phyloP scores from a whole-genome alignment of 2,888 invertebrate species.

The Griposia aprilina region DNA sequence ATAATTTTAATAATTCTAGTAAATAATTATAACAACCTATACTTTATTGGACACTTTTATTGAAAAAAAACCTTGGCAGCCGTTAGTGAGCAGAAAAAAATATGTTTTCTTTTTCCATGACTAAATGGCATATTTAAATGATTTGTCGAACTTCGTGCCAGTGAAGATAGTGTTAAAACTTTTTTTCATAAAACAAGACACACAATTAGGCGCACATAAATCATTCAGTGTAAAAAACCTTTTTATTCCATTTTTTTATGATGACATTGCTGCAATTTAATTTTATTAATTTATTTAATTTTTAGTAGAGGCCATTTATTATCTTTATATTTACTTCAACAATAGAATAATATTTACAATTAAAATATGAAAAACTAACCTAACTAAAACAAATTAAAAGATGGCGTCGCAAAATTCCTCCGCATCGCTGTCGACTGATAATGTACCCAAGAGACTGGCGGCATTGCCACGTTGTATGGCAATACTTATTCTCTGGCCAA shows the following conservation, averaged over 20 bases:
- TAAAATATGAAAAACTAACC: too few species aligned
- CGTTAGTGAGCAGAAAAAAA: background rate
- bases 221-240: background rate
- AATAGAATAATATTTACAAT: too few species aligned
- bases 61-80: background rate
- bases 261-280: background rate
- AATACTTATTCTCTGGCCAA: too few species aligned
- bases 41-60: background rate
- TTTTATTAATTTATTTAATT: too few species aligned
- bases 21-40: background rate
- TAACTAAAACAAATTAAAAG: too few species aligned
- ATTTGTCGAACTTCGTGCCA: background rate
- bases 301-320: too few species aligned
- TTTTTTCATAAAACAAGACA: background rate
- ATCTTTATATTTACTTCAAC: too few species aligned
- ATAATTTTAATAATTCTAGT: background rate
- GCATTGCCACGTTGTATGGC: too few species aligned
- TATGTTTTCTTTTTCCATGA: background rate
- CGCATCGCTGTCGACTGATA: too few species aligned
- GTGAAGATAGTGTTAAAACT: too few species aligned
- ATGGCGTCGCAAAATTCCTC: too few species aligned
- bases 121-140: fast-evolving
- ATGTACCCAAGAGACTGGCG: too few species aligned
- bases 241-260: background rate
- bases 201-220: background rate